These are phyloP conservation scores for Actinia tenebrosa DNA, from an alignment of 64 coral and sea anemone genomes.

Conservation along the genomic window DNA sequence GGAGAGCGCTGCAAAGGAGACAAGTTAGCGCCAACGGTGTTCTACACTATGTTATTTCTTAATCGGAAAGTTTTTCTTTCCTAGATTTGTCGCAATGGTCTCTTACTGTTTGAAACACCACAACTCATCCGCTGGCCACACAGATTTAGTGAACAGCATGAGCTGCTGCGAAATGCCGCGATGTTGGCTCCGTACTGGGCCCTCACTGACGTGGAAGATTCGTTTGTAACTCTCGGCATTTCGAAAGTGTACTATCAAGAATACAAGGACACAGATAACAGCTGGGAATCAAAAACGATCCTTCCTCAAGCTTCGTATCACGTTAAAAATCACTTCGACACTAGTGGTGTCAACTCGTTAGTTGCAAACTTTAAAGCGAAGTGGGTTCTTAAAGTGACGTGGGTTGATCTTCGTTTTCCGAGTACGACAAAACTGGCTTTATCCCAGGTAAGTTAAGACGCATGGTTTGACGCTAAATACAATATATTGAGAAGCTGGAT, in stretches of 20 bases:
- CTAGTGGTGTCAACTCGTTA: neutral
- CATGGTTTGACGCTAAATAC: neutral
- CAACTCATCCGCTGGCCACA: neutral
- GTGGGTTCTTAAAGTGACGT: slow-evolving; percentile 13
- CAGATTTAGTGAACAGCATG: neutral
- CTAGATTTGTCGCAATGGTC: slow-evolving; percentile 2
- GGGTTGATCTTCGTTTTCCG: neutral
- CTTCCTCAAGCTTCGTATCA: neutral
- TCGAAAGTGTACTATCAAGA: neutral
- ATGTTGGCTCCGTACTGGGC: slow-evolving; percentile 8
- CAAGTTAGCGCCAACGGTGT: too few relatives aligned
- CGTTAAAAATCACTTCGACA: neutral
- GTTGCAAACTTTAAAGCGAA: neutral
- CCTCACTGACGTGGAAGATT: neutral
- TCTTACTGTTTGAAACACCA: neutral
- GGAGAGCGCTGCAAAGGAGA: too few relatives aligned
- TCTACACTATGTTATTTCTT: neutral
- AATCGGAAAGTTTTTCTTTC: neutral
- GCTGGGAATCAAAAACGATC: neutral
- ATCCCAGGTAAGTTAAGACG: neutral
- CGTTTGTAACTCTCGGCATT: neutral
- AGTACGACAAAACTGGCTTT: neutral
- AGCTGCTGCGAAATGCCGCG: neutral
- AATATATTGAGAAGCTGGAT: too few relatives aligned
- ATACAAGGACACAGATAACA: neutral